These are phyloP conservation scores for Leucophenga varia DNA, from an alignment of 1,140 invertebrate genomes.

Conservation along the genomic window DNA sequence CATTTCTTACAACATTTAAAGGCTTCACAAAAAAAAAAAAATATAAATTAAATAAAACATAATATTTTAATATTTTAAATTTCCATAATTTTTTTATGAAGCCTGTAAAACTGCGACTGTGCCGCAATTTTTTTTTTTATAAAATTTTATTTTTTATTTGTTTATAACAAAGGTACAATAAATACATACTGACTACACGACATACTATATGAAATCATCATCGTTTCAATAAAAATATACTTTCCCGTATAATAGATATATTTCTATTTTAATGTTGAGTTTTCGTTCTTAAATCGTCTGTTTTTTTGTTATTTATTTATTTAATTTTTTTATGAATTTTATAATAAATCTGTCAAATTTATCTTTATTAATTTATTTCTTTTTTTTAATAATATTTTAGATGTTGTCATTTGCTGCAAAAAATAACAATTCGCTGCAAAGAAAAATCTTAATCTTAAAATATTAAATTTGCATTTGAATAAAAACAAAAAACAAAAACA, in stretches of 20 bases:
- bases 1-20: too few species aligned
- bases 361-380: background rate
- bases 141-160: constrained; percentile 29
- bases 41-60: constrained; percentile 11
- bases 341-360: too few species aligned
- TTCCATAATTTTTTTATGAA: constrained; percentile 12
- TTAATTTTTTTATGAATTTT: constrained; percentile 1
- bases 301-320: background rate
- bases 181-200: constrained; percentile 54
- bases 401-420: background rate
- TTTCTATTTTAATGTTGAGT: too few species aligned
- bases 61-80: constrained; percentile 18
- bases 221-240: too few species aligned
- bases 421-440: background rate
- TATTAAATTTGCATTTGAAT: background rate
- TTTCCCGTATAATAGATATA: too few species aligned
- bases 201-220: constrained; percentile 26
- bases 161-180: constrained; percentile 55
- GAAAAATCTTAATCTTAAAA: background rate
- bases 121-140: constrained; percentile 9
- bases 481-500: too few species aligned
- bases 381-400: too few species aligned
- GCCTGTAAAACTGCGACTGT: background rate
- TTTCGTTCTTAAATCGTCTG: constrained; percentile 1
- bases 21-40: constrained; percentile 25